Conservation (phyloP, 2,888 invertebrate species). For the Standfussiana lucernea region DNA sequence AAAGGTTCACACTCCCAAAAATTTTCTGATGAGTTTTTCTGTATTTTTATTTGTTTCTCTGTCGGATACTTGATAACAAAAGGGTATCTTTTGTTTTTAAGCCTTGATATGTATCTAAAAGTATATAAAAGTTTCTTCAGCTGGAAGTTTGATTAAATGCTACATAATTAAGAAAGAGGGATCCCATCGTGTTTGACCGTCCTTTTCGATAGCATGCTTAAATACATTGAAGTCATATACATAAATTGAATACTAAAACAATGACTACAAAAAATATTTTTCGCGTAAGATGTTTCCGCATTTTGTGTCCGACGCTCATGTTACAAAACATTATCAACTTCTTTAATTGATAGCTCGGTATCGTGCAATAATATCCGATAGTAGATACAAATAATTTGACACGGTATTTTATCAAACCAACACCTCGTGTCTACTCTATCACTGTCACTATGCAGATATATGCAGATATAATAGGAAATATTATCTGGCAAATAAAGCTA, state of each 20-base stretch:
- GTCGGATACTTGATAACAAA: not conserved
- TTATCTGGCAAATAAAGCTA: not conserved
- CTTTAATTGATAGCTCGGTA: not conserved
- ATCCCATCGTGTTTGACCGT: not conserved
- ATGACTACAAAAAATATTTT: not conserved
- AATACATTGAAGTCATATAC: not conserved
- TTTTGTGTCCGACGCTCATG: not conserved
- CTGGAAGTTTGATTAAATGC: not conserved
- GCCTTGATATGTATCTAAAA: not conserved
- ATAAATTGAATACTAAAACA: not conserved
- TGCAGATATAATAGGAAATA: not conserved
- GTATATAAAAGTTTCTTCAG: slow-evolving; percentile 9
- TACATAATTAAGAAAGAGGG: not conserved
- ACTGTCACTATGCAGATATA: not conserved
- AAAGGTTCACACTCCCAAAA: too few relatives aligned
- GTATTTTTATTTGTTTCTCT: not conserved
- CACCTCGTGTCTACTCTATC: not conserved
- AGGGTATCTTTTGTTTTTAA: not conserved
- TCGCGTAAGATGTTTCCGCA: not conserved
- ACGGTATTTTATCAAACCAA: slow-evolving; percentile 13
- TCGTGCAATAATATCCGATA: not conserved
- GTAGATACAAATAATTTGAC: slow-evolving; percentile 13
- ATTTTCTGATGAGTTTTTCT: not conserved
- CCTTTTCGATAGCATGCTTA: not conserved
- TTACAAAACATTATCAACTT: not conserved